phyloP scores from a whole-genome alignment of 2,888 invertebrate genomes.

The Carpatolechia fugitivella region DNA sequence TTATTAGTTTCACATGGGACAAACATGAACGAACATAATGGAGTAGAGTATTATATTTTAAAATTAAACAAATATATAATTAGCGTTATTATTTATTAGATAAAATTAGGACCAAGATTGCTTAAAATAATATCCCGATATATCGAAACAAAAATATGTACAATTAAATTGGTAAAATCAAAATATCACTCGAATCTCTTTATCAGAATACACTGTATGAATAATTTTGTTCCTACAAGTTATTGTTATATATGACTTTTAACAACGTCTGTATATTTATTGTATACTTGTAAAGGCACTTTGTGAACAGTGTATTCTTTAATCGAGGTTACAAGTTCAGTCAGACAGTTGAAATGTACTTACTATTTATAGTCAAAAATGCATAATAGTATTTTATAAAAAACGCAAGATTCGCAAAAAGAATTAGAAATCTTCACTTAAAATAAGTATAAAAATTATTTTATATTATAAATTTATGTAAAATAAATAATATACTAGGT shows the following conservation, averaged over 20 bases:
- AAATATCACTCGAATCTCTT: not conserved
- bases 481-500: conserved; percentile 36
- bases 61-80: conserved; percentile 1
- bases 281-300: too few relatives aligned
- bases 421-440: conserved; percentile 11
- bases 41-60: too few relatives aligned
- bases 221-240: too few relatives aligned
- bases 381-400: conserved; percentile 15
- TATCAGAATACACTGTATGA: too few relatives aligned
- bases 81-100: conserved; percentile 53
- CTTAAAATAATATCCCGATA: conserved; percentile 38
- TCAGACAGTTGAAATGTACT: not conserved
- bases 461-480: conserved; percentile 21
- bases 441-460: conserved; percentile 30
- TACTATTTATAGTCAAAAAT: not conserved
- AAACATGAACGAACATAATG: too few relatives aligned
- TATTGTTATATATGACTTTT: too few relatives aligned
- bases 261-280: too few relatives aligned
- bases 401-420: conserved; percentile 21
- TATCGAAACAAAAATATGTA: conserved; percentile 45
- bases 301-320: too few relatives aligned
- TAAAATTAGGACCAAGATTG: conserved; percentile 53
- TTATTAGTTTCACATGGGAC: too few relatives aligned
- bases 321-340: too few relatives aligned
- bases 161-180: conserved; percentile 21